Percentiles rank a stretch among this genome's conserved stretches.
Evolutionary conservation across 2,113 vertebrate genomes (phyloP).

Genomic region (Forbesichthys papilliferus): DNA sequence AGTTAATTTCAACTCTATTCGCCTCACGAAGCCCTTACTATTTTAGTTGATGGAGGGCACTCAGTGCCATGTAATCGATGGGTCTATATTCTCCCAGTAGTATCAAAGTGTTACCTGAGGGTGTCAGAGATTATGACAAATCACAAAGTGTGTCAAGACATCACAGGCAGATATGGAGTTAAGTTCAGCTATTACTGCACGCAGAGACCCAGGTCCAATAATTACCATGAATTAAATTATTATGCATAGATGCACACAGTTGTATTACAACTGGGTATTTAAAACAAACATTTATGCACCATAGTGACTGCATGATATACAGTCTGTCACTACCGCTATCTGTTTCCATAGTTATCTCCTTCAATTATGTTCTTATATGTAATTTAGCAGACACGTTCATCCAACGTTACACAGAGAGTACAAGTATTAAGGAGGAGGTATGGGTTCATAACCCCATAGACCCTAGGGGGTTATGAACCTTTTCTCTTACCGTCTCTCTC

Average conservation of each 20-base stretch:
- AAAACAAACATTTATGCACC: background rate
- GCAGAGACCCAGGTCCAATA: conserved; percentile 60
- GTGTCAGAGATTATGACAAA: conserved; percentile 69
- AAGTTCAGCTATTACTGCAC: conserved; percentile 42
- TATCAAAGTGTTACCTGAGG: conserved; percentile 73
- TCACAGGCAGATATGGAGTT: conserved; percentile 62
- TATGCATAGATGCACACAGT: conserved; percentile 50
- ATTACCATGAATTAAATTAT: conserved; percentile 68
- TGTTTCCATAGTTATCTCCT: no score
- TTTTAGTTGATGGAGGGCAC: conserved; percentile 48
- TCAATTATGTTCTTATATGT: no score
- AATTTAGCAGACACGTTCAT: no score
- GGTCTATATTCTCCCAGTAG: conserved; percentile 45
- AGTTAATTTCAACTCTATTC: conserved; percentile 36
- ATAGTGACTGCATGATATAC: no score
- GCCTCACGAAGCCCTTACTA: conserved; percentile 25
- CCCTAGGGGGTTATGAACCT: no score
- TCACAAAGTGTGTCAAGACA: conserved; percentile 69
- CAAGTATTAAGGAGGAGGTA: no score
- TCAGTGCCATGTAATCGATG: conserved; percentile 51
- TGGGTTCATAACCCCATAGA: no score
- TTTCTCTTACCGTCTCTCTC: no score
- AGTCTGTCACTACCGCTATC: no score
- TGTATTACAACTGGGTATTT: conserved; percentile 49
- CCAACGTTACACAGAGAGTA: no score